Base-by-base conservation (phyloP, 2,797 vertebrate genomes). In the Catamblyrhynchus diadema region DNA sequence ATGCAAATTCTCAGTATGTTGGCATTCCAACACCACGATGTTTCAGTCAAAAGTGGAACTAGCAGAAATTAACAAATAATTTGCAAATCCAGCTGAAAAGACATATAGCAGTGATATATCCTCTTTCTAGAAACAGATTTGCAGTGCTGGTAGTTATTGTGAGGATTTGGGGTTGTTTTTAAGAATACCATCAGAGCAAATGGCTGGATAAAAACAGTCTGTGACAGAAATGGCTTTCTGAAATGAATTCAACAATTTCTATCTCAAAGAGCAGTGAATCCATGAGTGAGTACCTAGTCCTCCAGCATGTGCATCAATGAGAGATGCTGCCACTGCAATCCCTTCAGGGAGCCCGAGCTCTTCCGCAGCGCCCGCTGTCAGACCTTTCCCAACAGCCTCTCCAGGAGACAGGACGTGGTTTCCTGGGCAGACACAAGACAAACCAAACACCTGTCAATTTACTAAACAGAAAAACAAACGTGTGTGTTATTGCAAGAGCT, bases 231-330 rank as follows among this genome's bases (percentile, higher is more conserved):
- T 0, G 4, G 4, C 21, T 72, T 90, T 85, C 19, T 64, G 16
- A 53, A 71, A 81, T 45, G 6, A 74, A 62, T 66, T 54, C 44
- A 72, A 9, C 39, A 56, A 53, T 70, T 77, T 27, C 79, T 27
- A 15, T 39, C 72, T 59, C 51, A 33, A 81, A 74, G 81, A 75
- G 56, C 0, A 86, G 47, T 14, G 72, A 89, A 65, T 5, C 50
- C 1, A 15, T 8, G 44, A 54, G 35, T 48, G 71, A 80, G 86
- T 99, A 99, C 99, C 99, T 95, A 99, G 96, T 84, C 99, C 99
- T 98, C 99, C 99, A 24, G 99, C 99, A 2, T 99, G 99, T 37
- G 99, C 99, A 35, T 99, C 99, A 19, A 99, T 99, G 75, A 99
- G 98, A 14, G 99, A 99, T 54, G 98, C 98, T 44, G 98, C 99